These are phyloP conservation scores for Lordiphosa stackelbergi DNA, from an alignment of 1,140 invertebrate species.

Conservation along the genomic window DNA sequence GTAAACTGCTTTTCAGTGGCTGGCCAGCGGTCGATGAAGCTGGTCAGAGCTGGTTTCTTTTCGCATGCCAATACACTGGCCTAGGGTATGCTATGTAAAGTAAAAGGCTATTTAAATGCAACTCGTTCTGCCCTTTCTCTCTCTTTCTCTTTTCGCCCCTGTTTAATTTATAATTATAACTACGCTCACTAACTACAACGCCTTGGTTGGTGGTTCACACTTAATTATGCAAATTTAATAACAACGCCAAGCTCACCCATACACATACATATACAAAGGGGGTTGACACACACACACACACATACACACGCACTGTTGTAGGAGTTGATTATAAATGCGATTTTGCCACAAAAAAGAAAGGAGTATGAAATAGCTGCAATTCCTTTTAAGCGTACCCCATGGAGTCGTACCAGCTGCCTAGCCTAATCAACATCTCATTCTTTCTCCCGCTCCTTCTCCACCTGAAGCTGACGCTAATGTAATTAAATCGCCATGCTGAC, in stretches of 20 bases:
- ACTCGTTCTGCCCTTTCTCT: not conserved
- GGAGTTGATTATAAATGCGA: constrained; percentile 58
- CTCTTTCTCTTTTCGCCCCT: not conserved
- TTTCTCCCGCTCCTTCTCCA: constrained; percentile 13
- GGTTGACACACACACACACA: constrained; percentile 20
- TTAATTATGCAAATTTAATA: constrained; percentile 74
- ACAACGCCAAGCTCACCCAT: constrained; percentile 51
- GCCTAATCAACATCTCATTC: constrained; percentile 37
- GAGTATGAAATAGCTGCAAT: constrained; percentile 43
- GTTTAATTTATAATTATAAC: constrained; percentile 16
- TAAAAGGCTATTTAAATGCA: too few relatives aligned
- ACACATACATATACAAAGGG: constrained; percentile 18
- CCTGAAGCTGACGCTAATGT: constrained; percentile 54
- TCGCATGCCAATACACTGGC: too few relatives aligned
- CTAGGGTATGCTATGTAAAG: too few relatives aligned
- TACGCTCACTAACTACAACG: constrained; percentile 8
- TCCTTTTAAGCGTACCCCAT: constrained; percentile 64
- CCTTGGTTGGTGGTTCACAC: constrained; percentile 48
- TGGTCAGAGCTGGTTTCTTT: too few relatives aligned
- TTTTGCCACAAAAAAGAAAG: constrained; percentile 33
- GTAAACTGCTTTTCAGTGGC: too few relatives aligned
- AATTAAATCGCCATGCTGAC: constrained; percentile 66
- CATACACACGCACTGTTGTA: not conserved
- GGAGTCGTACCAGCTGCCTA: constrained; percentile 45
- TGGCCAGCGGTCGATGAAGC: too few relatives aligned